Evolutionary conservation across 1,140 invertebrate species (phyloP).

Genomic region (Phenacoccus solenopsis): DNA sequence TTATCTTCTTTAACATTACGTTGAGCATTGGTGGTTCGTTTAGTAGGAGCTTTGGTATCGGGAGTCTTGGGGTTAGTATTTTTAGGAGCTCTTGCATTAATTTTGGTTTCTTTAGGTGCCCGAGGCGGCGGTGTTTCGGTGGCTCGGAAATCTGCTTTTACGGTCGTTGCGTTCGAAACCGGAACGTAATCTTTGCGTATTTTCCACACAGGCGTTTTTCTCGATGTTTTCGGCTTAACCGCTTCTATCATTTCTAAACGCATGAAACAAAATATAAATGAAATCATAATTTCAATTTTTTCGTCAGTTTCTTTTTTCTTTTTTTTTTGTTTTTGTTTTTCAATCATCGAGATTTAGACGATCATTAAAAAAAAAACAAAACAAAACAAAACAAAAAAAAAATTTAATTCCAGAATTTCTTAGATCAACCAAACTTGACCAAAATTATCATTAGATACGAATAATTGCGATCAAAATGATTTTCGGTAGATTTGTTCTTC

Average conservation of each 20-base stretch:
- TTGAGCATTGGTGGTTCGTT: not conserved
- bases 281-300: not conserved
- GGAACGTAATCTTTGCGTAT: not conserved
- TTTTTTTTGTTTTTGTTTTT: not conserved
- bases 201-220: not conserved
- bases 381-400: too few species aligned
- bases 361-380: too few species aligned
- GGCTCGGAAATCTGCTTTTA: not conserved
- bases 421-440: too few species aligned
- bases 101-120: not conserved
- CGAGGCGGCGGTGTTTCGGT: not conserved
- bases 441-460: too few species aligned
- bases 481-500: too few species aligned
- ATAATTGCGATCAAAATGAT: too few species aligned
- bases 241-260: not conserved
- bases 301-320: not conserved
- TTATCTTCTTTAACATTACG: not conserved
- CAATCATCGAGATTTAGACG: too few species aligned
- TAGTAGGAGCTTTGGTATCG: not conserved
- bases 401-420: too few species aligned
- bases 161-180: not conserved
- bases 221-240: not conserved
- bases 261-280: not conserved
- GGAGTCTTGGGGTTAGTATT: not conserved
- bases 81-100: not conserved